Percentiles rank a stretch among this genome's conserved stretches.
Evolutionary conservation across 2,113 vertebrate genomes (phyloP).

Genomic region (Tupaia tana): DNA sequence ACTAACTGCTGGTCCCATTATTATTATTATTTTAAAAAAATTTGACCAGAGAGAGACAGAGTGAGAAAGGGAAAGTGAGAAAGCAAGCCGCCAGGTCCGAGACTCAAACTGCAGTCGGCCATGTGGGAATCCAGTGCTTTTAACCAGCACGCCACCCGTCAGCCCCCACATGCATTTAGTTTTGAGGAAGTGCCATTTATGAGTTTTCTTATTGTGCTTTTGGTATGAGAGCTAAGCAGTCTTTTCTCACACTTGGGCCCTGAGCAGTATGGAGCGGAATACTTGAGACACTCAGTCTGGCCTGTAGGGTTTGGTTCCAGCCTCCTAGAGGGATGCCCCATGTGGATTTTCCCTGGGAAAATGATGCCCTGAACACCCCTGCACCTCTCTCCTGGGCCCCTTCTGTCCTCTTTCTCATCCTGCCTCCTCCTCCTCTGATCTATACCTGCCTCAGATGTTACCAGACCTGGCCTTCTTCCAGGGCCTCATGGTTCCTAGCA

Average conservation of each 20-base stretch:
- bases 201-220: accelerated
- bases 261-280: not conserved
- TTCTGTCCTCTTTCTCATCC: not conserved
- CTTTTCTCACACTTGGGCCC: accelerated
- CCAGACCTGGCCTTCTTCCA: not conserved
- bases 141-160: no score
- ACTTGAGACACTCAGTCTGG: not conserved
- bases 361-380: accelerated
- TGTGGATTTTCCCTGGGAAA: not conserved
- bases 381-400: accelerated
- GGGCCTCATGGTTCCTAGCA: not conserved
- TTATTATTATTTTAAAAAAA: no score
- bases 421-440: not conserved
- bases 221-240: not conserved
- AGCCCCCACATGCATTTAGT: accelerated
- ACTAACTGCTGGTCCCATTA: no score
- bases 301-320: accelerated
- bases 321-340: not conserved
- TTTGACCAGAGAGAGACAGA: no score
- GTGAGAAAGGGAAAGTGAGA: no score
- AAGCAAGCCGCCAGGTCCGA: no score
- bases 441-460: not conserved
- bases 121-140: no score
- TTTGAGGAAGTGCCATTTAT: accelerated
- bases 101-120: no score